These are phyloP conservation scores for Porites evermanni DNA, from an alignment of 92 coral and sea anemone species.

Conservation along the genomic window DNA sequence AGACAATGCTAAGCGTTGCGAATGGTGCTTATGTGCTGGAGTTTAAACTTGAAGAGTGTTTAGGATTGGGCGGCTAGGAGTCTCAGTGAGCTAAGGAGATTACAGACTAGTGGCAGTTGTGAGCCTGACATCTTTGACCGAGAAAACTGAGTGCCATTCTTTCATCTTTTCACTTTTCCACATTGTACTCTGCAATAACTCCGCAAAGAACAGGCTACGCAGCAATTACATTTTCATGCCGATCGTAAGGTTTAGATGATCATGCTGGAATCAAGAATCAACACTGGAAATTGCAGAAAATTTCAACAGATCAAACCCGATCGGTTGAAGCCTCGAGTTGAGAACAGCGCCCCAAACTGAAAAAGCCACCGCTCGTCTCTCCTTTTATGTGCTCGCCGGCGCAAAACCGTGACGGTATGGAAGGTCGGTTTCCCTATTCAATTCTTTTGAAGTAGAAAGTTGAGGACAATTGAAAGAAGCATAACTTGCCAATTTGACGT, in stretches of 20 bases:
- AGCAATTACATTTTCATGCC: slow-evolving; percentile 6
- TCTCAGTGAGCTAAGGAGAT: slow-evolving; percentile 5
- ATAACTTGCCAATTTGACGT: too few relatives aligned
- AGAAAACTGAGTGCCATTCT: neutral
- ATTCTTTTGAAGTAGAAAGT: too few relatives aligned
- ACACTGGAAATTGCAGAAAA: neutral
- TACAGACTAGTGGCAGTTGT: neutral
- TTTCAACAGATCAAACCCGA: neutral
- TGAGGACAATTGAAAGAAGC: too few relatives aligned
- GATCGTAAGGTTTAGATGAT: neutral
- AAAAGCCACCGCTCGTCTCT: neutral
- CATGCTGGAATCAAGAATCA: neutral
- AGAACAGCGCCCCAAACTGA: neutral
- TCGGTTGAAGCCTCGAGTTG: slow-evolving; percentile 8
- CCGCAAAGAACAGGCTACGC: neutral
- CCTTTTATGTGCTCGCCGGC: slow-evolving; percentile 11
- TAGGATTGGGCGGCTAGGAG: neutral
- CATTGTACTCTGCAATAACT: neutral
- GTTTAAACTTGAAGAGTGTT: neutral
- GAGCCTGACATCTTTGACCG: too few relatives aligned
- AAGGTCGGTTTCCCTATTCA: neutral
- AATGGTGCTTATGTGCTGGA: neutral
- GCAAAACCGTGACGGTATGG: slow-evolving; percentile 11
- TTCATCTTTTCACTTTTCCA: neutral
- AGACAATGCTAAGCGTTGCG: neutral